These are phyloP conservation scores for Atta cephalotes DNA, from an alignment of 1,140 invertebrate genomes.

Conservation along the genomic window DNA sequence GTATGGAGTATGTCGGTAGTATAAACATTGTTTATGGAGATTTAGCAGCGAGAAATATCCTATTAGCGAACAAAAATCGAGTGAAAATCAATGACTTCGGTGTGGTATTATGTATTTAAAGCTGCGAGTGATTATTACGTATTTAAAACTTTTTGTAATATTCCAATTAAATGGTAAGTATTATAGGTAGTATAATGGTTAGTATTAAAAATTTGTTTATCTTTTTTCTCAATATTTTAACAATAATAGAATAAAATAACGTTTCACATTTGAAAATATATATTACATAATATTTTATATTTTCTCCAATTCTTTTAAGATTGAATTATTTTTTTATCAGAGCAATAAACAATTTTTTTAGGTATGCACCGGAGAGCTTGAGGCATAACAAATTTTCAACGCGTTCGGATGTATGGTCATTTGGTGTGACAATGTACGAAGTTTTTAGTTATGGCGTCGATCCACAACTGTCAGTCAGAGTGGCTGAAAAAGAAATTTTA, in stretches of 20 bases:
- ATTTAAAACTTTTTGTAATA: slow-evolving; percentile 90
- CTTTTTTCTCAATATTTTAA: slow-evolving; percentile 2
- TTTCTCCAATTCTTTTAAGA: background rate
- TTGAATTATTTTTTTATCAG: background rate
- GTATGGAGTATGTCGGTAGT: slow-evolving; percentile 95
- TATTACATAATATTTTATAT: slow-evolving; percentile 35
- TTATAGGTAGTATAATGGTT: background rate
- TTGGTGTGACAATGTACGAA: slow-evolving; percentile 96
- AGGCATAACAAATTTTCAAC: slow-evolving; percentile 92
- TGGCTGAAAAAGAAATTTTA: slow-evolving; percentile 35
- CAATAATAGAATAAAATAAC: background rate
- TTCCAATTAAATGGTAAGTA: slow-evolving; percentile 93
- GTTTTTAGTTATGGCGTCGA: slow-evolving; percentile 95
- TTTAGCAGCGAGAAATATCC: slow-evolving; percentile 94
- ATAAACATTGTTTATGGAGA: slow-evolving; percentile 95
- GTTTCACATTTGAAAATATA: background rate
- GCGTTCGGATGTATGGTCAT: slow-evolving; percentile 97
- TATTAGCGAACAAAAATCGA: slow-evolving; percentile 92
- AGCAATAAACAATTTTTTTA: slow-evolving; percentile 76
- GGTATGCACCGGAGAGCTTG: slow-evolving; percentile 96
- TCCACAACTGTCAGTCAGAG: slow-evolving; percentile 88
- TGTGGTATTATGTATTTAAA: slow-evolving; percentile 84
- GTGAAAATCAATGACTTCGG: slow-evolving; percentile 98
- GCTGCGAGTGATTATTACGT: slow-evolving; percentile 93
- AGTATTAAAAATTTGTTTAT: slow-evolving; percentile 12